Percentiles rank a stretch among this genome's conserved stretches.
Conservation (phyloP, 2,888 invertebrate genomes). For the Epirrita christyi region DNA sequence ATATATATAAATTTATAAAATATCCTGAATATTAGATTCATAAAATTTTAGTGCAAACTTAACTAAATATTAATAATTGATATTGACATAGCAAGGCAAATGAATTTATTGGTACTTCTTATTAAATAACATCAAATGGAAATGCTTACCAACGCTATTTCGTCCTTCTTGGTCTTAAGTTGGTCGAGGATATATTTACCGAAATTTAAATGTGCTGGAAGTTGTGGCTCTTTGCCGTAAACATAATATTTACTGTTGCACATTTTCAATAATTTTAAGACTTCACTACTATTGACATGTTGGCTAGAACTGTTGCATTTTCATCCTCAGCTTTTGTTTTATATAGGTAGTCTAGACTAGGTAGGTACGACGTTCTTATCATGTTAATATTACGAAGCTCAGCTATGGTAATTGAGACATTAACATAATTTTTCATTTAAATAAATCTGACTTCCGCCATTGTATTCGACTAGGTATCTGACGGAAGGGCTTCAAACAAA, state of each 20-base stretch:
- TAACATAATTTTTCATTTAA: too few species aligned
- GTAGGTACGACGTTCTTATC: background rate
- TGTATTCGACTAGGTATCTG: too few species aligned
- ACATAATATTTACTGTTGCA: constrained; percentile 50
- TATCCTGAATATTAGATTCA: too few species aligned
- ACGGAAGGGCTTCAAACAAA: too few species aligned
- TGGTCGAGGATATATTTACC: constrained; percentile 64
- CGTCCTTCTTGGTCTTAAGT: constrained; percentile 46
- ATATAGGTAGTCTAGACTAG: too few species aligned
- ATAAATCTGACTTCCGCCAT: too few species aligned
- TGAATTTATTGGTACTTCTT: background rate
- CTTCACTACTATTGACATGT: background rate
- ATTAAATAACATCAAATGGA: background rate
- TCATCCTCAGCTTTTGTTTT: background rate
- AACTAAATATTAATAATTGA: too few species aligned
- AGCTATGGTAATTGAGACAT: background rate
- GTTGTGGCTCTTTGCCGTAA: constrained; percentile 55
- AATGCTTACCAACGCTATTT: constrained; percentile 61
- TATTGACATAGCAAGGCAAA: too few species aligned
- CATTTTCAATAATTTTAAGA: constrained; percentile 42
- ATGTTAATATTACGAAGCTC: background rate
- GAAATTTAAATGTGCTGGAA: constrained; percentile 69
- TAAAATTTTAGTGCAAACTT: too few species aligned
- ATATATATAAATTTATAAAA: too few species aligned
- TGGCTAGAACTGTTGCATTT: background rate